Evolutionary conservation across 2,797 vertebrate species (phyloP), one percentile per base, ranked within the genome.

Genomic region (Melanotaenia parkinsoni): DNA sequence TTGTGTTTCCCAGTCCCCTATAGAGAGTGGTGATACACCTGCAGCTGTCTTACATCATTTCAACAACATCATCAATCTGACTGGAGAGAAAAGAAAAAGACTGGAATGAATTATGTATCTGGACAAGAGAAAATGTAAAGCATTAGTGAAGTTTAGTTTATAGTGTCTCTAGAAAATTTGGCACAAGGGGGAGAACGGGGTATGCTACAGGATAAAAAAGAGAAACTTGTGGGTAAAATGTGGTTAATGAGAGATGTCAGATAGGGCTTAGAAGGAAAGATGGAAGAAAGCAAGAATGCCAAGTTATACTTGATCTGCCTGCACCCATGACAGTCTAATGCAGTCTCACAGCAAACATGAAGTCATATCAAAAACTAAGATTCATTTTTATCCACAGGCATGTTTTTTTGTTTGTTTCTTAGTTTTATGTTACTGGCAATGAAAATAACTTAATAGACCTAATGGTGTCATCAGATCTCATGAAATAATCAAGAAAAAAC

Each of bases 11-110:
- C 62, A 60, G 64, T 37, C 61, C 63, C 69, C 54, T 18, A 59
- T 77, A 81, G 75, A 82, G 63, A 58, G 45, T 13, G 58, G 77
- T 84, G 86, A 54, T 80, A 82, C 64, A 84, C 72, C 80, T 61
- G 51, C 70, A 82, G 76, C 75, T 74, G 63, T 79, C 72, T 82
- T 88, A 73, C 79, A 85, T 83, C 82, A 85, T 67, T 77, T 33
- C 9, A 73, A 72, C 67, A 59, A 58, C 56, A 76, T 61, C 65
- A 78, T 82, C 72, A 74, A 50, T 74, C 59, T 72, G 69, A 20
- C 78, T 61, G 67, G n/a, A 62, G 77, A 78, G 72, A 82, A 69
- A 74, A 61, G 53, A 53, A 35, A n/a, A 28, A 81, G 79, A 79
- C 67, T 58, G 70, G 56, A 66, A 63, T 35, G 67, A 74, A 70